A percentile compares a stretch with the other conserved stretches of the same genome.
Conservation (phyloP, 1,140 invertebrate genomes). For the Maniola jurtina region DNA sequence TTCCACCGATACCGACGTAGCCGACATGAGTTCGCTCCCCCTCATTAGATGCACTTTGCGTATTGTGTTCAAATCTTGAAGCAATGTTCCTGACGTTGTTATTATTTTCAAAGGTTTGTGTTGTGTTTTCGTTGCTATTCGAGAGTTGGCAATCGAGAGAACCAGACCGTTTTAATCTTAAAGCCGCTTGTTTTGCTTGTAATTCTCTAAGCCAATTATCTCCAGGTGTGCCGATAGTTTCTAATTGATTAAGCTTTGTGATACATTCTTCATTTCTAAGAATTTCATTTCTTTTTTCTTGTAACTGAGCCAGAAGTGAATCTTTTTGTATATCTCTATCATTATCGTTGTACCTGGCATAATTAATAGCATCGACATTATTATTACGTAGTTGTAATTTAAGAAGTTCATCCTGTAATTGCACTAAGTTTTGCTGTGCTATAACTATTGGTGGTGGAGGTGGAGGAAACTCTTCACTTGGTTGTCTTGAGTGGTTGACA, state of each 20-base stretch:
- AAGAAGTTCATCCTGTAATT: constrained; percentile 79
- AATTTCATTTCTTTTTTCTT: constrained; percentile 87
- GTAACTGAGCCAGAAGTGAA: constrained; percentile 85
- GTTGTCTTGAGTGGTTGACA: constrained; percentile 88
- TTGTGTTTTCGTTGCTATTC: constrained; percentile 37
- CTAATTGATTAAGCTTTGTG: constrained; percentile 51
- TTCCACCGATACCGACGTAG: constrained; percentile 58
- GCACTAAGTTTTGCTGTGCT: constrained; percentile 73
- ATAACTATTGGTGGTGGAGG: constrained; percentile 86
- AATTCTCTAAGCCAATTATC: constrained; percentile 88
- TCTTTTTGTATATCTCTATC: constrained; percentile 63
- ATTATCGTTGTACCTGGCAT: constrained; percentile 50
- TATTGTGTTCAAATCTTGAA: constrained; percentile 88
- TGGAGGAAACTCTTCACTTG: constrained; percentile 93
- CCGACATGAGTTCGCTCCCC: constrained; percentile 59
- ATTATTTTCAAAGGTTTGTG: constrained; percentile 58
- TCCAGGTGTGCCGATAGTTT: constrained; percentile 65
- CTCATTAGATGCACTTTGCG: constrained; percentile 46
- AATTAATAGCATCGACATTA: constrained; percentile 26
- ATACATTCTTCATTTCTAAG: constrained; percentile 74
- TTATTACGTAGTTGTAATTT: constrained; percentile 60
- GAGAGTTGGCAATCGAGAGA: constrained; percentile 66
- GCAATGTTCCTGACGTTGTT: constrained; percentile 88
- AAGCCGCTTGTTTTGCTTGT: constrained; percentile 87
- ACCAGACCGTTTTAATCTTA: constrained; percentile 79